These are phyloP conservation scores for Lithophane leautieri DNA, from an alignment of 2,888 invertebrate species.

Conservation along the genomic window DNA sequence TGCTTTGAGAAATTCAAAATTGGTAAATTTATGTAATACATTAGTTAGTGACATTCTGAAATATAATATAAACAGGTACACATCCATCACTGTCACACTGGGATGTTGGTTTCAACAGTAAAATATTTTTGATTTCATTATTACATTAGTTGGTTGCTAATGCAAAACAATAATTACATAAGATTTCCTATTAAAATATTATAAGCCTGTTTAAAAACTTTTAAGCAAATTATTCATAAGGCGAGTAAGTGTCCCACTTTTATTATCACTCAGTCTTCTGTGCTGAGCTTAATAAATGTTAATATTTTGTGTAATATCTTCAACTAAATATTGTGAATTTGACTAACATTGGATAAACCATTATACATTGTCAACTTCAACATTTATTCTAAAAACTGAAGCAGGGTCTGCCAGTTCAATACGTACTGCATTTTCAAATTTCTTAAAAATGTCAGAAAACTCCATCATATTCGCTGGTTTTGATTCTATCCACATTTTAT, in stretches of 20 bases:
- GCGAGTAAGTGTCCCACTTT: slow-evolving; percentile 48
- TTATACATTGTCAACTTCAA: slow-evolving; percentile 92
- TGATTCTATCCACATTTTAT: slow-evolving; percentile 97
- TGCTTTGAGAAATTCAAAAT: slow-evolving; percentile 1
- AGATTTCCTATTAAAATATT: slow-evolving; percentile 21
- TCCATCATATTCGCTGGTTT: slow-evolving; percentile 99
- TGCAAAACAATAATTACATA: slow-evolving; percentile 27
- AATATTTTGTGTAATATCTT: slow-evolving; percentile 20
- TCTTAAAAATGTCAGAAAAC: slow-evolving; percentile 96
- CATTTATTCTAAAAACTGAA: slow-evolving; percentile 94
- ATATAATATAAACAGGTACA: slow-evolving; percentile 2
- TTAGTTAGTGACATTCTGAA: background rate
- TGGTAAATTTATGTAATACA: background rate
- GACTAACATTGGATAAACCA: slow-evolving; percentile 17
- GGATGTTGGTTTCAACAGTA: background rate
- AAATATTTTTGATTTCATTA: slow-evolving; percentile 1
- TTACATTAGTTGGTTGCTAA: slow-evolving; percentile 1
- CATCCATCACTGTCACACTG: background rate
- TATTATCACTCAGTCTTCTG: slow-evolving; percentile 54
- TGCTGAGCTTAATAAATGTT: slow-evolving; percentile 48
- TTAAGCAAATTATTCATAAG: slow-evolving; percentile 43
- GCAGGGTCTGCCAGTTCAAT: slow-evolving; percentile 92
- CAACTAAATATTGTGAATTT: slow-evolving; percentile 28
- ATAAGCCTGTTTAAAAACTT: slow-evolving; percentile 10
- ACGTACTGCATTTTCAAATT: slow-evolving; percentile 95